Percentiles rank a stretch among this genome's conserved stretches.
Conservation (phyloP, 1,140 invertebrate genomes). For the Charaxes varanes region DNA sequence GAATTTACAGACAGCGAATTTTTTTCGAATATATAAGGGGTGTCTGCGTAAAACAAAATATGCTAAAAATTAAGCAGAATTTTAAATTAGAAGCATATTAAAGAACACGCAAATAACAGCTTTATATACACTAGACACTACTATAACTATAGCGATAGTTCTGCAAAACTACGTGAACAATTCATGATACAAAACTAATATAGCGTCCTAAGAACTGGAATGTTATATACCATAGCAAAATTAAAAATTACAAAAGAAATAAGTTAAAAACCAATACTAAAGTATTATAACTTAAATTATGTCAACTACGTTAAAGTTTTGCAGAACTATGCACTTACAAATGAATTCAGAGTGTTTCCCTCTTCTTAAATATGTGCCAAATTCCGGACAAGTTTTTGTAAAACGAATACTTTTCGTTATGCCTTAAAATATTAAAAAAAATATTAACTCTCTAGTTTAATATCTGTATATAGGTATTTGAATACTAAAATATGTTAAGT, state of each 20-base stretch:
- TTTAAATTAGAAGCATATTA: not conserved
- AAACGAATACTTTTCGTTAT: constrained; percentile 45
- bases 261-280: not conserved
- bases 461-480: too few relatives aligned
- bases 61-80: too few relatives aligned
- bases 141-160: constrained; percentile 31
- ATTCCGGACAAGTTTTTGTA: constrained; percentile 66
- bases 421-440: constrained; percentile 35
- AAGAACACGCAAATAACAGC: too few relatives aligned
- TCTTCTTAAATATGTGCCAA: constrained; percentile 65
- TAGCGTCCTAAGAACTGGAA: too few relatives aligned
- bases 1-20: too few relatives aligned
- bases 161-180: constrained; percentile 27
- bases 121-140: too few relatives aligned
- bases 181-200: too few relatives aligned
- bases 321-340: constrained; percentile 72
- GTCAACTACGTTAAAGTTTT: constrained; percentile 34
- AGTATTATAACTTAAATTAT: constrained; percentile 11
- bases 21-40: too few relatives aligned
- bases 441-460: constrained; percentile 2
- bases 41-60: too few relatives aligned
- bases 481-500: too few relatives aligned
- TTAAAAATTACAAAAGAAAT: not conserved
- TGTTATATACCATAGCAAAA: constrained; percentile 5
- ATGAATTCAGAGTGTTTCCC: constrained; percentile 29